phyloP scores from a whole-genome alignment of 2,888 invertebrate species.

The Pterobdella sp. region DNA sequence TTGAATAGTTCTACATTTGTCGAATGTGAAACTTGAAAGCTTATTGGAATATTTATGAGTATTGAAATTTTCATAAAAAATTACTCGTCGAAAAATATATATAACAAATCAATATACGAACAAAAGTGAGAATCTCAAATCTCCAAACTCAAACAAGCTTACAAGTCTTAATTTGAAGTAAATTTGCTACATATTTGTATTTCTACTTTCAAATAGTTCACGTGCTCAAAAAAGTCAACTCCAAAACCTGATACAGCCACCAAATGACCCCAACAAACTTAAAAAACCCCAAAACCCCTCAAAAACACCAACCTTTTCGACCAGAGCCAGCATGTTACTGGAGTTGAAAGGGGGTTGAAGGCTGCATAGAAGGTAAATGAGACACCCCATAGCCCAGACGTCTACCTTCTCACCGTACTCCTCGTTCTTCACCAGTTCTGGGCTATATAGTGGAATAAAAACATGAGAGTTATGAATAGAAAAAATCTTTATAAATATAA shows the following conservation, averaged over 20 bases:
- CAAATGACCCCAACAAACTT: background rate
- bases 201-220: background rate
- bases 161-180: background rate
- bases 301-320: slow-evolving; percentile 44
- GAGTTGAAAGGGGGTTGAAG: slow-evolving; percentile 51
- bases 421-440: slow-evolving; percentile 52
- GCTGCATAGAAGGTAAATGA: slow-evolving; percentile 53
- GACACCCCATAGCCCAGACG: slow-evolving; percentile 53
- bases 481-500: background rate
- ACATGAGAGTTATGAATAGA: too few relatives aligned
- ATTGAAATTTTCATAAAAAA: too few relatives aligned
- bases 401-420: slow-evolving; percentile 54
- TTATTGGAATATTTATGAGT: too few relatives aligned
- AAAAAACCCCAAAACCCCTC: too few relatives aligned
- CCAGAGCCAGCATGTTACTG: slow-evolving; percentile 46
- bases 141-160: too few relatives aligned
- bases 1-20: too few relatives aligned
- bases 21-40: too few relatives aligned
- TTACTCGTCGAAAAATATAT: too few relatives aligned
- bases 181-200: background rate
- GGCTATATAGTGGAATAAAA: too few relatives aligned
- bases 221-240: background rate
- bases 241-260: background rate
- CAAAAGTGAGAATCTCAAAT: too few relatives aligned
- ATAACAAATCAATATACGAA: too few relatives aligned